phyloP scores from a whole-genome alignment of 2,113 vertebrate species.

The Amia ocellicauda region DNA sequence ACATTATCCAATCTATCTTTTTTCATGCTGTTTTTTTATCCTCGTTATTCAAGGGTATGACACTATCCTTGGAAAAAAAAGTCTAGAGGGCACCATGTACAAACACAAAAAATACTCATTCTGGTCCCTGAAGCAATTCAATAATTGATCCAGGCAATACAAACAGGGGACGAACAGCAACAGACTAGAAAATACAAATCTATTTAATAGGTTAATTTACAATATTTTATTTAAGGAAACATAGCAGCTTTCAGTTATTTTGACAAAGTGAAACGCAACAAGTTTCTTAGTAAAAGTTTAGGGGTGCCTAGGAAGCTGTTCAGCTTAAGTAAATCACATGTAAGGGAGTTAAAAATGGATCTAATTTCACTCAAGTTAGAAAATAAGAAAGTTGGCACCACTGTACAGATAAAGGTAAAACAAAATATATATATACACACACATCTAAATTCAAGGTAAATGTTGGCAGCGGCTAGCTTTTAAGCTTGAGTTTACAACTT shows the following conservation, averaged over 20 bases:
- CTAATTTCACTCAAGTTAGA: not conserved
- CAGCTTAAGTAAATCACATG: not conserved
- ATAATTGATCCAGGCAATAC: too few relatives aligned
- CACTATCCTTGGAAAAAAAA: too few relatives aligned
- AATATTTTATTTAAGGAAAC: constrained; percentile 45
- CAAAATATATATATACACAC: too few relatives aligned
- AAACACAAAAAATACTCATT: too few relatives aligned
- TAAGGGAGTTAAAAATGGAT: not conserved
- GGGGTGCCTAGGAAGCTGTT: not conserved
- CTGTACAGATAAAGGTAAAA: not conserved
- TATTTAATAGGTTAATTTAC: constrained; percentile 49
- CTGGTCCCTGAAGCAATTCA: too few relatives aligned
- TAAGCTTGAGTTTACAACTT: not conserved
- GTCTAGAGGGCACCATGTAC: too few relatives aligned
- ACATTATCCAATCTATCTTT: too few relatives aligned
- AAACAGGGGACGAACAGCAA: not conserved
- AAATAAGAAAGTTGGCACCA: not conserved
- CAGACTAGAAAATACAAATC: constrained; percentile 44
- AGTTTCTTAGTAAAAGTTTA: constrained; percentile 34
- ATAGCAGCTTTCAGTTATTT: constrained; percentile 42
- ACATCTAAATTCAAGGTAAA: too few relatives aligned
- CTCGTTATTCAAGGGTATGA: too few relatives aligned
- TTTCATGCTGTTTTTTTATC: too few relatives aligned
- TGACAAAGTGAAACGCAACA: constrained; percentile 41
- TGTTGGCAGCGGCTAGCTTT: not conserved